These are phyloP conservation scores for Nudaria mundana DNA, from an alignment of 2,888 invertebrate genomes.

Conservation along the genomic window DNA sequence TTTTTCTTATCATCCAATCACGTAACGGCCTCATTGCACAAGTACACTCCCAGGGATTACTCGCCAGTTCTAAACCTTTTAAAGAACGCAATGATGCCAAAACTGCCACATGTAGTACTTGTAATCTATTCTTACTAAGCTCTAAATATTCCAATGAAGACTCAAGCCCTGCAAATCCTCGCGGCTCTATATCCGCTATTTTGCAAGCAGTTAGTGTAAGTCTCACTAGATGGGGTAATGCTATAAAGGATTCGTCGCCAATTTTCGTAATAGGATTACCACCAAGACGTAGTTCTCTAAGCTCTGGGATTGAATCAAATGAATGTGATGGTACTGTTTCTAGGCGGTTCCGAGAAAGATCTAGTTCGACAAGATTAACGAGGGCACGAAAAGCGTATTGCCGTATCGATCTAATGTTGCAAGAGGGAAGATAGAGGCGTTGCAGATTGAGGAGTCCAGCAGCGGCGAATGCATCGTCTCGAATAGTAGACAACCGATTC, in stretches of 20 bases:
- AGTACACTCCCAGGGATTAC: constrained; percentile 92
- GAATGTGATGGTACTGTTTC: constrained; percentile 86
- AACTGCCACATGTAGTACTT: constrained; percentile 84
- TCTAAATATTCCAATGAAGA: constrained; percentile 88
- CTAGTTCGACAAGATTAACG: constrained; percentile 90
- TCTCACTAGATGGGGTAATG: constrained; percentile 85
- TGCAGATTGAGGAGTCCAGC: constrained; percentile 90
- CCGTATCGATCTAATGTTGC: constrained; percentile 85
- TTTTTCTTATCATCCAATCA: constrained; percentile 89
- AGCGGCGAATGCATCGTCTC: constrained; percentile 87
- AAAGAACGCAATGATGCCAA: constrained; percentile 85
- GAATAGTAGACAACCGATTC: constrained; percentile 85
- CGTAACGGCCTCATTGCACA: constrained; percentile 87
- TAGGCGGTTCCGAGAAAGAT: constrained; percentile 88
- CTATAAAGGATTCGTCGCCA: constrained; percentile 84
- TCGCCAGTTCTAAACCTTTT: constrained; percentile 88
- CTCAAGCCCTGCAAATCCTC: constrained; percentile 87
- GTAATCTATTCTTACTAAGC: constrained; percentile 87
- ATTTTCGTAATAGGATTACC: constrained; percentile 88
- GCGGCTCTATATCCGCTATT: constrained; percentile 84
- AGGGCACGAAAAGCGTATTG: constrained; percentile 88
- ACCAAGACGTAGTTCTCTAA: constrained; percentile 87
- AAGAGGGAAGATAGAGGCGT: constrained; percentile 87
- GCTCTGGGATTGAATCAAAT: constrained; percentile 86
- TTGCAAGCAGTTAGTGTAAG: constrained; percentile 88